Percentiles rank a stretch among this genome's conserved stretches.
Conservation (phyloP, 2,888 invertebrate genomes). For the Oscheius sp. region DNA sequence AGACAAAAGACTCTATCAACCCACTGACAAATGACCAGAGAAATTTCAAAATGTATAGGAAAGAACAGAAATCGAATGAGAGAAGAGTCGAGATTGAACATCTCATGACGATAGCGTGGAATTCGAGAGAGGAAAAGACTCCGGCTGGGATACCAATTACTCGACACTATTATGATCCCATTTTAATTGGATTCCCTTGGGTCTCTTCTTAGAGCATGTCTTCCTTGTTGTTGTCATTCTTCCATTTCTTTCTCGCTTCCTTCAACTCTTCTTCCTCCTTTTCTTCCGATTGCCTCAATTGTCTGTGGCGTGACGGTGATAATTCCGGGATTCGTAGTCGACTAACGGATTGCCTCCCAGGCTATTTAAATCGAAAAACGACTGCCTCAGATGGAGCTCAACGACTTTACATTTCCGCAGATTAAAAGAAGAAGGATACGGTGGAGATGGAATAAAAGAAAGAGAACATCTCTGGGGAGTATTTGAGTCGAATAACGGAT, state of each 20-base stretch:
- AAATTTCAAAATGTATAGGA: background rate
- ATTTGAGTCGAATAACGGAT: conserved; percentile 8
- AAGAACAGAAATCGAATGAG: background rate
- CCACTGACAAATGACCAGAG: too few relatives aligned
- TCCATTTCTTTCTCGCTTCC: background rate
- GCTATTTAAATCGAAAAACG: conserved; percentile 3
- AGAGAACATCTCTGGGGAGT: conserved; percentile 4
- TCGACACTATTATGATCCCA: conserved; percentile 27
- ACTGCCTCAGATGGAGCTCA: background rate
- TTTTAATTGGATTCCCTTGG: conserved; percentile 20
- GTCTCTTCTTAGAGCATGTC: background rate
- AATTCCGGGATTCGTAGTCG: conserved; percentile 20
- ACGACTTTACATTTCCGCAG: too few relatives aligned
- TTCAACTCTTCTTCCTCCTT: background rate
- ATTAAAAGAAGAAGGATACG: conserved; percentile 1
- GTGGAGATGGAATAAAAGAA: background rate
- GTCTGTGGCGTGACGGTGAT: too few relatives aligned
- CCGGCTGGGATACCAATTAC: conserved; percentile 17
- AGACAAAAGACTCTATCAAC: too few relatives aligned
- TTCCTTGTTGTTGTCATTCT: background rate
- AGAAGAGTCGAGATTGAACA: background rate
- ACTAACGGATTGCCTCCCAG: conserved; percentile 22
- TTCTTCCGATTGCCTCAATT: conserved; percentile 20
- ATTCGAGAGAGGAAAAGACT: conserved; percentile 7
- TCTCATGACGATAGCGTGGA: conserved; percentile 18